These are phyloP conservation scores for Aelia acuminata DNA, from an alignment of 2,888 invertebrate species.

Conservation along the genomic window DNA sequence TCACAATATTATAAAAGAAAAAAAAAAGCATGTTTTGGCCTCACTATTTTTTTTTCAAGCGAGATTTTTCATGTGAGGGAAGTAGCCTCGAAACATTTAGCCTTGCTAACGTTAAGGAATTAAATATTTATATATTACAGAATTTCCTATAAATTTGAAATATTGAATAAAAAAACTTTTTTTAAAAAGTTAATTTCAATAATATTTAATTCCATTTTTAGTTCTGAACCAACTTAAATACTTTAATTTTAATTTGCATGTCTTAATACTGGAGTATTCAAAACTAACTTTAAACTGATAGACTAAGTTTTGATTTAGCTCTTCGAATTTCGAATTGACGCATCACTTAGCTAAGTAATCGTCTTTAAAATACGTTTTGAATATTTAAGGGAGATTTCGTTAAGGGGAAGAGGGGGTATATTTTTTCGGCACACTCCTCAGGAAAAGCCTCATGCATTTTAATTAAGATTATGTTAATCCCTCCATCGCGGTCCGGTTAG, in stretches of 20 bases:
- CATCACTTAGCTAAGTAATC: neutral
- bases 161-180: too few relatives aligned
- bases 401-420: neutral
- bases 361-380: constrained; percentile 35
- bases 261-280: neutral
- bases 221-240: neutral
- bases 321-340: neutral
- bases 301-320: neutral
- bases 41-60: too few relatives aligned
- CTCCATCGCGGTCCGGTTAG: constrained; percentile 31
- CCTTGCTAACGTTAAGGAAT: too few relatives aligned
- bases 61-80: too few relatives aligned
- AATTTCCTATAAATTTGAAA: too few relatives aligned
- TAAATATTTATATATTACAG: too few relatives aligned
- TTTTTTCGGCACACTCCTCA: constrained; percentile 42
- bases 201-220: neutral
- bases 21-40: too few relatives aligned
- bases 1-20: too few relatives aligned
- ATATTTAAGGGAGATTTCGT: constrained; percentile 30
- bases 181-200: too few relatives aligned
- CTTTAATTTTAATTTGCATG: neutral
- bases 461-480: constrained; percentile 46
- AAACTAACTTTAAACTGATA: neutral
- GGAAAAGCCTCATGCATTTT: constrained; percentile 42
- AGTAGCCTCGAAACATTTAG: too few relatives aligned